A percentile compares a stretch with the other conserved stretches of the same genome.
phyloP scores from a whole-genome alignment of 2,888 invertebrate genomes.

The Parasteatoda lunata region DNA sequence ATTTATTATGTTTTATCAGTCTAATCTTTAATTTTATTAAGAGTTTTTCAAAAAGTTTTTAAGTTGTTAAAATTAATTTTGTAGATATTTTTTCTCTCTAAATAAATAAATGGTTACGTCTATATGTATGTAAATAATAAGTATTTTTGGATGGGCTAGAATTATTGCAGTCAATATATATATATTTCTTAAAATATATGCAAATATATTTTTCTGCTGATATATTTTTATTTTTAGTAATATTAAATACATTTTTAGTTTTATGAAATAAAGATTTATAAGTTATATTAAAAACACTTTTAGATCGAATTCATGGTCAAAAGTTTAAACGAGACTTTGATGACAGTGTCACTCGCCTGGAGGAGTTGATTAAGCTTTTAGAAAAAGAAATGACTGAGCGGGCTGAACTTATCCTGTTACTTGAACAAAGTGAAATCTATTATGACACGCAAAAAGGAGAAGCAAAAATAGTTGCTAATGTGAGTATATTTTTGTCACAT shows the following conservation, averaged over 20 bases:
- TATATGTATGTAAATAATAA: no score
- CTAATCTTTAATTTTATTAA: no score
- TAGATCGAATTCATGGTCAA: slow-evolving; percentile 88
- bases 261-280: background rate
- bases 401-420: slow-evolving; percentile 83
- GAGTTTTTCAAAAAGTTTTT: no score
- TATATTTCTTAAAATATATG: no score
- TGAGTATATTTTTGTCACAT: slow-evolving; percentile 77
- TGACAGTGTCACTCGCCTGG: slow-evolving; percentile 85
- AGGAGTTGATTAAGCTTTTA: slow-evolving; percentile 85
- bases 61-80: no score
- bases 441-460: slow-evolving; percentile 93
- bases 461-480: slow-evolving; percentile 95
- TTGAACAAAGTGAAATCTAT: slow-evolving; percentile 88
- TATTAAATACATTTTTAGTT: background rate
- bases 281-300: slow-evolving; percentile 16
- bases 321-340: slow-evolving; percentile 92
- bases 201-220: no score
- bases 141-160: no score
- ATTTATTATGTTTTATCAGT: no score
- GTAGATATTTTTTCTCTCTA: no score
- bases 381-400: slow-evolving; percentile 89
- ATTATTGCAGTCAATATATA: no score
- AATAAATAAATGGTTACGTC: no score
- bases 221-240: no score